Percentiles rank a stretch among this genome's conserved stretches.
Evolutionary conservation across 1,140 invertebrate species (phyloP).

Genomic region (Paraescarpia echinospica): DNA sequence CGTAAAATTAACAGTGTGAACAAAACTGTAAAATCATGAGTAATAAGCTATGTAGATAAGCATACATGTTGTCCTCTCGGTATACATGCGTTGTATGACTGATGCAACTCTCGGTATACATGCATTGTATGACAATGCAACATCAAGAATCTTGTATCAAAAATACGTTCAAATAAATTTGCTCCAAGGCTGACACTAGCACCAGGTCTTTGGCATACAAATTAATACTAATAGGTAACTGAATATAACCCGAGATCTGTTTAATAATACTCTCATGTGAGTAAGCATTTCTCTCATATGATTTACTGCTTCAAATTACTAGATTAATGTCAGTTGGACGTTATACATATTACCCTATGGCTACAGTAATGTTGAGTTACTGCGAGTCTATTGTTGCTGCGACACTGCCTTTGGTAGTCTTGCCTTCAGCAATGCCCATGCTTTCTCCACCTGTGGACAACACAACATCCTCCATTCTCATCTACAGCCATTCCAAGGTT

Average conservation of each 20-base stretch:
- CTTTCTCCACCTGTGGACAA: conserved; percentile 40
- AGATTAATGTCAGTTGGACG: background rate
- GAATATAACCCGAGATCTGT: background rate
- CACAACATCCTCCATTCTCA: background rate
- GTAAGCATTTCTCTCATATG: background rate
- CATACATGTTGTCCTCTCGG: background rate
- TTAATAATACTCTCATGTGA: background rate
- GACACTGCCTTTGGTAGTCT: conserved; percentile 24
- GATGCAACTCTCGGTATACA: too few relatives aligned
- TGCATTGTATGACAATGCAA: background rate
- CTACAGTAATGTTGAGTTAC: background rate
- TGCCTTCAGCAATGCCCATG: conserved; percentile 39
- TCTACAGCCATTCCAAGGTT: background rate
- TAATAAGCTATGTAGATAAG: background rate
- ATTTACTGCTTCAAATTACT: background rate
- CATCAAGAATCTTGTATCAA: background rate
- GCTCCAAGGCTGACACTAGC: background rate
- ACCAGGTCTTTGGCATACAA: background rate
- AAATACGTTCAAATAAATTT: background rate
- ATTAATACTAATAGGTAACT: background rate
- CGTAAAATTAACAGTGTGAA: background rate
- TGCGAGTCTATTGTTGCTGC: background rate
- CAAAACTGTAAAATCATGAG: background rate
- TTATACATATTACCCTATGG: background rate
- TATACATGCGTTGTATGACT: too few relatives aligned